A percentile compares a stretch with the other conserved stretches of the same genome.
These are phyloP conservation scores for Scyliorhinus canicula DNA, from an alignment of 2,797 vertebrate genomes.

Conservation along the genomic window DNA sequence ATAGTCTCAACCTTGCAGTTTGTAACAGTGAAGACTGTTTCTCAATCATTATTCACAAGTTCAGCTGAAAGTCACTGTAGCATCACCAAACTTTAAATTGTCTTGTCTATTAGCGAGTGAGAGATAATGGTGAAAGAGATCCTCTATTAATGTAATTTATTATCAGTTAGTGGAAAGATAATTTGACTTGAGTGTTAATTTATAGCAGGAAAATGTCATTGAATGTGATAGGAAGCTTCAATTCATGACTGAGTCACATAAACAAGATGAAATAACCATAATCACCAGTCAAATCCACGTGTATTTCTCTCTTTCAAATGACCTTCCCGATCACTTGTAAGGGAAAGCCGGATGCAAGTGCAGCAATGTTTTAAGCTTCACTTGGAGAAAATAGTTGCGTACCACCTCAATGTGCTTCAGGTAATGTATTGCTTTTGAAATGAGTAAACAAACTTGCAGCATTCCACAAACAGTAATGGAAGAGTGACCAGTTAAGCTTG, in stretches of 20 bases:
- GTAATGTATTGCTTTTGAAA: background rate
- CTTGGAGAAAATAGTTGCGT: background rate
- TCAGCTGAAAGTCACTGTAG: background rate
- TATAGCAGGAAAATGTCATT: background rate
- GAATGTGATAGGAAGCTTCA: constrained; percentile 6
- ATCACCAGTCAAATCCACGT: background rate
- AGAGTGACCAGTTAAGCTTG: background rate
- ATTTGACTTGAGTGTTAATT: background rate
- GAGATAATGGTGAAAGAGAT: background rate
- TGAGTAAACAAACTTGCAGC: background rate
- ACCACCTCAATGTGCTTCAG: background rate
- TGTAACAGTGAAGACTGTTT: background rate
- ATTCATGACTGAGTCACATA: background rate
- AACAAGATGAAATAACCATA: background rate
- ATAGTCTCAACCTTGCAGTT: background rate
- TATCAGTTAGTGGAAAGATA: background rate
- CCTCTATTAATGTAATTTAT: background rate
- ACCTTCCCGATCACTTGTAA: background rate
- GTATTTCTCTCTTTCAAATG: background rate
- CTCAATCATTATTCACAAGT: constrained; percentile 10
- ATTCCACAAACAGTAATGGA: background rate
- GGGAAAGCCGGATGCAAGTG: background rate
- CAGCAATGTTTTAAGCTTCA: background rate
- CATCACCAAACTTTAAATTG: constrained; percentile 18
- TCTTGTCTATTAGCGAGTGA: background rate